Evolutionary conservation across 2,113 vertebrate species (phyloP).

Genomic region (Sterrhoptilus dennistouni): DNA sequence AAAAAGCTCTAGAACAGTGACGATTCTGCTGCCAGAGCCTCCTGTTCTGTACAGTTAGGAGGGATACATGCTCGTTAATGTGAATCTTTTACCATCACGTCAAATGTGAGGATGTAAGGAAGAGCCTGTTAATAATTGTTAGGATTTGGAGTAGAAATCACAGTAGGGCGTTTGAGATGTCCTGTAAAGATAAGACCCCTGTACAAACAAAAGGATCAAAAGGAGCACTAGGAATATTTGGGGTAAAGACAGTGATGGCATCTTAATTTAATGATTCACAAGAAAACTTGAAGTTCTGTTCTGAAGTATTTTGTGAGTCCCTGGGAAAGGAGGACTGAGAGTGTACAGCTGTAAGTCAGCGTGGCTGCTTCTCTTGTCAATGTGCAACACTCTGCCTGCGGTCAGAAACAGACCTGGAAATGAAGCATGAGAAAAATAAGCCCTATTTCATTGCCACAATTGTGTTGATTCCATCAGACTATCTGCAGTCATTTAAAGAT

Average conservation of each 20-base stretch:
- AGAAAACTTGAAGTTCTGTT: not conserved
- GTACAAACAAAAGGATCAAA: not conserved
- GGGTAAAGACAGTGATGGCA: not conserved
- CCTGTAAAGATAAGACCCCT: not conserved
- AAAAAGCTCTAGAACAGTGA: not conserved
- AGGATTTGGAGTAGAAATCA: not conserved
- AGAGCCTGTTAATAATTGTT: not conserved
- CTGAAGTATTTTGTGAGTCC: not conserved
- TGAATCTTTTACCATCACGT: not conserved
- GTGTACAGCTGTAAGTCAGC: not conserved
- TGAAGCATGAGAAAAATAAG: not conserved
- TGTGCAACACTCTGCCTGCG: rapidly evolving
- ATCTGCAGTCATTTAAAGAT: not conserved
- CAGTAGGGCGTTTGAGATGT: rapidly evolving
- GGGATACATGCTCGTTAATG: not conserved
- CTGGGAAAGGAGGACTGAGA: not conserved
- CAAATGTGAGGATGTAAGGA: not conserved
- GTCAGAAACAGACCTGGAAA: not conserved
- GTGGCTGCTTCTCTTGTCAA: not conserved
- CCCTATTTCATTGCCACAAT: not conserved
- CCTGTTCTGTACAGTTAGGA: not conserved
- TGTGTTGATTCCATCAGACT: not conserved
- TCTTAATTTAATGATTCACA: not conserved
- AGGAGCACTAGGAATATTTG: not conserved
- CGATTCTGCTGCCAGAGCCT: not conserved